phyloP scores from a whole-genome alignment of 2,797 vertebrate species.

The Hypotaenidia okinawae region DNA sequence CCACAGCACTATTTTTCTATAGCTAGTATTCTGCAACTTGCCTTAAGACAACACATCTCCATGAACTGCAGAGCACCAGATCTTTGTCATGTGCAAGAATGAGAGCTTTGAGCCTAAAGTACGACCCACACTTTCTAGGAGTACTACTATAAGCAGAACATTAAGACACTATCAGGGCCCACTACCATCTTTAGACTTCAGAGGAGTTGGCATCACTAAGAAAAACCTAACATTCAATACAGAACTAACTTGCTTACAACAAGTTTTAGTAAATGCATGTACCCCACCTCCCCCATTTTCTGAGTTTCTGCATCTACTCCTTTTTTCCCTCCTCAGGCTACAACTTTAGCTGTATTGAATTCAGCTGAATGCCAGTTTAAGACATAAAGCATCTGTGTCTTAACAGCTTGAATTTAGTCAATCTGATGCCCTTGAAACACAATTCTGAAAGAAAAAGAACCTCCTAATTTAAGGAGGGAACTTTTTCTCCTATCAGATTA shows the following conservation, averaged over 20 bases:
- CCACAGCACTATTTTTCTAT: background rate
- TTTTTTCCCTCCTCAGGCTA: background rate
- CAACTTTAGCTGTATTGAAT: background rate
- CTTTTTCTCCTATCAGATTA: background rate
- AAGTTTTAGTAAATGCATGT: background rate
- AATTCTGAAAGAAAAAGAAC: background rate
- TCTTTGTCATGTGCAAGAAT: background rate
- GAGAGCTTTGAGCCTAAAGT: background rate
- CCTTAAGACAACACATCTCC: background rate
- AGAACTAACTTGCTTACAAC: background rate
- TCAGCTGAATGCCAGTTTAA: background rate
- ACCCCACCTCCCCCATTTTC: background rate
- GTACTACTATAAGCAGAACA: background rate
- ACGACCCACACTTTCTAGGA: background rate
- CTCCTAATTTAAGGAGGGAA: background rate
- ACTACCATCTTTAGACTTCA: background rate
- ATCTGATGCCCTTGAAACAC: background rate
- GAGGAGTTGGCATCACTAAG: background rate
- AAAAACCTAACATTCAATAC: background rate
- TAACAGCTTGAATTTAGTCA: background rate
- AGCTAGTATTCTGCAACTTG: background rate
- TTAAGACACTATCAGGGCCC: background rate
- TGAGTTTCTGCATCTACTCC: background rate
- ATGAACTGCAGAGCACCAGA: background rate
- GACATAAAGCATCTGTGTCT: background rate